A percentile compares a stretch with the other conserved stretches of the same genome.
Conservation (phyloP, 2,113 vertebrate genomes). For the Ceyx melanurus region DNA sequence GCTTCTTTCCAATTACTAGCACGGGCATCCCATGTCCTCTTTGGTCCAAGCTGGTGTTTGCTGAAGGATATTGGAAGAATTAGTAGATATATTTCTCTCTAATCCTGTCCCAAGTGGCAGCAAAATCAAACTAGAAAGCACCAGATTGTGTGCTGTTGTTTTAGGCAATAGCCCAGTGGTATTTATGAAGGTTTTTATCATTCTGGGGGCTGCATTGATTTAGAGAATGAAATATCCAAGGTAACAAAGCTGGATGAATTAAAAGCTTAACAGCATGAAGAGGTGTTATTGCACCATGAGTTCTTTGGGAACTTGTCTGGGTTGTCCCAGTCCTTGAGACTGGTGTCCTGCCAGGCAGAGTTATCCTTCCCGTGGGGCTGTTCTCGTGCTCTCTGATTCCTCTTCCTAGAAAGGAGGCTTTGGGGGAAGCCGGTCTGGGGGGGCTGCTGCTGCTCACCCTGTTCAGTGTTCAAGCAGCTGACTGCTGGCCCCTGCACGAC, state of each 20-base stretch:
- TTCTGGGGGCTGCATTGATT: background rate
- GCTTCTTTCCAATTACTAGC: background rate
- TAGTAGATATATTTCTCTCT: conserved; percentile 28
- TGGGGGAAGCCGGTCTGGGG: background rate
- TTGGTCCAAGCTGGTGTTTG: conserved; percentile 18
- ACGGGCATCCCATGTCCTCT: conserved; percentile 6
- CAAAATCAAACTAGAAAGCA: conserved; percentile 14
- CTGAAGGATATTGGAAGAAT: conserved; percentile 61
- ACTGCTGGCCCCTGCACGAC: too few relatives aligned
- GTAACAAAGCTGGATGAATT: conserved; percentile 70
- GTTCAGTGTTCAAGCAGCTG: background rate
- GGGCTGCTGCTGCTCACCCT: background rate
- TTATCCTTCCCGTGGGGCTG: background rate
- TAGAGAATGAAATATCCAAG: background rate
- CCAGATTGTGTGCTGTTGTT: conserved; percentile 16
- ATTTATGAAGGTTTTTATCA: conserved; percentile 2
- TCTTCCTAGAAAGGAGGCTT: background rate
- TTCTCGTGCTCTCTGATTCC: background rate
- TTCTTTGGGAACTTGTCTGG: conserved; percentile 47
- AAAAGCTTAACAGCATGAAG: conserved; percentile 73
- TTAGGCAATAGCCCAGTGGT: conserved; percentile 49
- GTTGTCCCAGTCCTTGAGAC: background rate
- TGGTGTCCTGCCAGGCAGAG: background rate
- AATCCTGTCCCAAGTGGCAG: conserved; percentile 44
- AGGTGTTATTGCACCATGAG: conserved; percentile 46